phyloP scores from a whole-genome alignment of 1,140 invertebrate species.

The Pseudomyrmex flavicornis region DNA sequence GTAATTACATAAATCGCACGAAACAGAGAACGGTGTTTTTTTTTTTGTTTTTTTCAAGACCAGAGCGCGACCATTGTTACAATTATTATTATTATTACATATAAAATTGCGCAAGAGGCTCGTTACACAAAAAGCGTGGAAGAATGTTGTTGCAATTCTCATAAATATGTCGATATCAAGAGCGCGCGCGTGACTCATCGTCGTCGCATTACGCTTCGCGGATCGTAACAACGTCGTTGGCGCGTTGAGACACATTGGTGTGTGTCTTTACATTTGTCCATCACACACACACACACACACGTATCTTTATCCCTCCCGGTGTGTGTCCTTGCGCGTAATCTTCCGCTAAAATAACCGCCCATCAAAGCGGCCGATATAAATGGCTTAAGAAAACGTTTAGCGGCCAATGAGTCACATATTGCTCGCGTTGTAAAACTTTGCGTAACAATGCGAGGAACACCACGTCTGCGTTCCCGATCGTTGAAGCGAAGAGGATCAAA shows the following conservation, averaged over 20 bases:
- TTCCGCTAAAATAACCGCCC: conserved; percentile 34
- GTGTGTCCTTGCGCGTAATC: conserved; percentile 51
- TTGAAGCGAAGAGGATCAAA: conserved; percentile 41
- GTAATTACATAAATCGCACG: background rate
- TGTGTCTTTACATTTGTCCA: background rate
- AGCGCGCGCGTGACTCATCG: conserved; percentile 48
- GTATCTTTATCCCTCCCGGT: conserved; percentile 26
- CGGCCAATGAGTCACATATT: conserved; percentile 58
- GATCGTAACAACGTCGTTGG: background rate
- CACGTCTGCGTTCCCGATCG: conserved; percentile 34
- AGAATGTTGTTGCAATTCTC: conserved; percentile 28
- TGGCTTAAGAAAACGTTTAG: conserved; percentile 42
- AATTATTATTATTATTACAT: background rate
- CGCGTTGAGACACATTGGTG: background rate
- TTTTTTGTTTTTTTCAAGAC: background rate
- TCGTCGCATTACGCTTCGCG: background rate
- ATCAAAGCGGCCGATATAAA: conserved; percentile 43
- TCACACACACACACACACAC: background rate
- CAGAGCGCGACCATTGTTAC: background rate
- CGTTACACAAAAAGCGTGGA: background rate
- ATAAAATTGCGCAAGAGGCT: conserved; percentile 28
- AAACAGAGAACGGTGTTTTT: background rate
- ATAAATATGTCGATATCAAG: conserved; percentile 34
- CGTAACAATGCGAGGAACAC: conserved; percentile 43
- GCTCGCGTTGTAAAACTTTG: conserved; percentile 39